Percentiles rank a stretch among this genome's conserved stretches.
Conservation (phyloP, 2,888 invertebrate genomes). For the Colletes collaris region DNA sequence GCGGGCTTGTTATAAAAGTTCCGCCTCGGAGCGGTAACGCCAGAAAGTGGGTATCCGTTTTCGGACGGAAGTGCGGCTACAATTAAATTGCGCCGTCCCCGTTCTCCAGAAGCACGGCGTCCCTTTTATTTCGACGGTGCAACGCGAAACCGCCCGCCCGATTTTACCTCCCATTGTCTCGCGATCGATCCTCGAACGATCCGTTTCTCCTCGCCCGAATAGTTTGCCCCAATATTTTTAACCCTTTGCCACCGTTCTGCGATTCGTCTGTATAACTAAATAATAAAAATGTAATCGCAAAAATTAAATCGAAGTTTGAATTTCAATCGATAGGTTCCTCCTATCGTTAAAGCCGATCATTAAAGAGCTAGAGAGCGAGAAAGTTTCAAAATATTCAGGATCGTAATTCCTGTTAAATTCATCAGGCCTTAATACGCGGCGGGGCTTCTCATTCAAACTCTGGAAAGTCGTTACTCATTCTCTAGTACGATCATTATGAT, state of each 20-base stretch:
- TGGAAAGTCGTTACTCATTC: slow-evolving; percentile 59
- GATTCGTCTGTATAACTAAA: no score
- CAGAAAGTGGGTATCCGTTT: slow-evolving; percentile 66
- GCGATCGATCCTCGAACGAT: slow-evolving; percentile 38
- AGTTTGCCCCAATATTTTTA: slow-evolving; percentile 12
- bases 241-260: no score
- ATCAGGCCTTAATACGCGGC: slow-evolving; percentile 38
- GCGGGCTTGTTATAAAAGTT: slow-evolving; percentile 66
- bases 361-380: slow-evolving; percentile 1
- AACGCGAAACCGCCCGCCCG: slow-evolving; percentile 2
- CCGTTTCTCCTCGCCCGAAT: neutral
- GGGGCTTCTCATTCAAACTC: slow-evolving; percentile 47
- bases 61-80: slow-evolving; percentile 54
- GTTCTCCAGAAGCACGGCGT: slow-evolving; percentile 16
- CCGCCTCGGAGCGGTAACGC: slow-evolving; percentile 52
- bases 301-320: no score
- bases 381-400: slow-evolving; percentile 42
- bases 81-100: slow-evolving; percentile 60
- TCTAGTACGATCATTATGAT: slow-evolving; percentile 62
- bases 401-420: slow-evolving; percentile 47
- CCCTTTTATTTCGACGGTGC: slow-evolving; percentile 44
- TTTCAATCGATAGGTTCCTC: no score
- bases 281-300: no score
- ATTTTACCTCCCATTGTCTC: slow-evolving; percentile 11
- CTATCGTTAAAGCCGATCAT: slow-evolving; percentile 17